These are phyloP conservation scores for Podilymbus podiceps DNA, from an alignment of 2,113 vertebrate genomes.

Conservation along the genomic window DNA sequence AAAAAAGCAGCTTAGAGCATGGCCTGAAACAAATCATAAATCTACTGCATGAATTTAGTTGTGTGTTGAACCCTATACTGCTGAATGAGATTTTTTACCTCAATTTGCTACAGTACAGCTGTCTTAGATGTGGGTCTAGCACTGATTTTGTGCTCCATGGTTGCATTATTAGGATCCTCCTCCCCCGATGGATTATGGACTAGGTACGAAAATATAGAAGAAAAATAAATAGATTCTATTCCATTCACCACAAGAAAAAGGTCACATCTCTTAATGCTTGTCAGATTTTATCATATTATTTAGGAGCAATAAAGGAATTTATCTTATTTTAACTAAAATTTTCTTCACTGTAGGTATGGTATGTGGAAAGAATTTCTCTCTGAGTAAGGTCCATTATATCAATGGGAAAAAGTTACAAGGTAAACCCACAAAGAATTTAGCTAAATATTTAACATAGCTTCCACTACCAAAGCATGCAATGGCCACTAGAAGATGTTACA, in stretches of 20 bases:
- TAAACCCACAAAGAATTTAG: background rate
- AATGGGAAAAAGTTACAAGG: background rate
- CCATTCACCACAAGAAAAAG: background rate
- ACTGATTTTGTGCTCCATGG: background rate
- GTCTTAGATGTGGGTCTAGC: background rate
- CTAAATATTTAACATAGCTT: background rate
- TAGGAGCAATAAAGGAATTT: background rate
- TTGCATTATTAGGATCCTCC: background rate
- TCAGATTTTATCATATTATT: background rate
- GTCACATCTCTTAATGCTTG: background rate
- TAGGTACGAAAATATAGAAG: background rate
- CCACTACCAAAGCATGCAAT: background rate
- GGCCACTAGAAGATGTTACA: background rate
- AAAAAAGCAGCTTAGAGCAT: background rate
- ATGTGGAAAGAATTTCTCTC: background rate
- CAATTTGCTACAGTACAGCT: background rate
- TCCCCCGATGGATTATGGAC: background rate
- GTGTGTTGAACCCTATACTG: background rate
- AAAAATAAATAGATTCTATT: background rate
- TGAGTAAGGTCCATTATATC: background rate
- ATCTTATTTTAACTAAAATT: background rate
- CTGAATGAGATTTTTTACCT: background rate
- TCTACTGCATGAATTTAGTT: background rate
- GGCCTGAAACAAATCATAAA: background rate
- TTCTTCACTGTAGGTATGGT: background rate